Base-by-base conservation (phyloP, 2,113 vertebrate genomes). In the Theropithecus gelada region DNA sequence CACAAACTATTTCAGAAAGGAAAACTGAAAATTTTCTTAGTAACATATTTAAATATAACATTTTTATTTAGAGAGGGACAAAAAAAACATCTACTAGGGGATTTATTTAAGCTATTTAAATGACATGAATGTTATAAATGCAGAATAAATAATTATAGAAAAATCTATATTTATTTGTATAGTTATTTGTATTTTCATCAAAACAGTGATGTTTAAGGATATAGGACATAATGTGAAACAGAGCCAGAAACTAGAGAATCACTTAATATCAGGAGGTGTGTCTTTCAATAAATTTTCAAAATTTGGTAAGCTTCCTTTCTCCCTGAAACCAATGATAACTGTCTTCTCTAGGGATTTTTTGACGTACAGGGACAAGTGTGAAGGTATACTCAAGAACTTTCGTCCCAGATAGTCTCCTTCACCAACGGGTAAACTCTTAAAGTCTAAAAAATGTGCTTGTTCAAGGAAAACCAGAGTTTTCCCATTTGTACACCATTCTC, bases 1-100 rank as follows among this genome's bases (percentile, higher is more conserved):
- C 70, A 88, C 59, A 91, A 92, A 13, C 52, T 90, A 82, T 70
- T 90, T 93, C 68, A 76, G 25, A 90, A 72, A 83, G 70, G 32
- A 96, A 95, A 93, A 78, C n/a, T 72, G 61, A 68, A 45, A 30
- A 61, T 23, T 57, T 83, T 87, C 8, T 87, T 93, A 78, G 61
- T 80, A 93, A 86, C 3, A 4, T 30, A 82, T 90, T 76, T 76
- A 85, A 82, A 68, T 50, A 78, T 88, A 50, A 16, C 16, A 75
- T 83, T 87, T 95, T 64, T 90, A 52, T 79, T 81, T 82, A 90
- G 25, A 72, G 16, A 90, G 59, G 79, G 12, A 78, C 20, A 35
- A 40, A 61, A 73, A 43, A 79, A 32, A 25, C 25, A 48, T 35
- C 8, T 93, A 40, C 30, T 10, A 66, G 13, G 8, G 12, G 3